Evolutionary conservation across 1,140 invertebrate genomes (phyloP), one percentile per base, ranked within the genome.

Genomic region (Bombus haemorrhoidalis): DNA sequence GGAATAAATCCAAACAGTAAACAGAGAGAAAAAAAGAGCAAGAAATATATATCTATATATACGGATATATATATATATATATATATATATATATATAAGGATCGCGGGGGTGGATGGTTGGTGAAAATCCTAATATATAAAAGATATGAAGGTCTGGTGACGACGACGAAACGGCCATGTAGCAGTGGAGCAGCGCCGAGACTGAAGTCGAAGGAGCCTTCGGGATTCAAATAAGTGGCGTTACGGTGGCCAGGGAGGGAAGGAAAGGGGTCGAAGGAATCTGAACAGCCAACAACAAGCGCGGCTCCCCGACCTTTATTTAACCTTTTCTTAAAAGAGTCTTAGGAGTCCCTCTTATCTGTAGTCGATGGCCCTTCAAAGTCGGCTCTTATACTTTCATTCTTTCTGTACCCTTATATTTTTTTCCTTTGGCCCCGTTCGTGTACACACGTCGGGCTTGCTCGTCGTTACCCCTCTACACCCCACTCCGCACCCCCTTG

Each of bases 1-100:
- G 86, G 90, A 92, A 93, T 93, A 94, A 94, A 95, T 94, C 94
- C 94, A 94, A 94, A 95, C 91, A 93, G 94, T 94, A 95, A 94
- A 95, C 93, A 92, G 88, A 89, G 87, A 78, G 77, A 69, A 80
- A 80, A 87, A 80, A 87, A 80, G 71, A 81, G 76, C 34, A 43
- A 73, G 37, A 37, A 37, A 68, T 68, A 68, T 37, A 34, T 62
- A 64, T 32, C n/a, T 64, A 32, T 15, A 64, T 32, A 68, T 22
- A 68, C 3, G 9, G 3, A 64, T 32, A 64, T 62, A 10, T 32
- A 66, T 32, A 66, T 64, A 34, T 68, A 68, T 22, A 34, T 34
- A 62, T 32, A 64, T 62, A 10, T 32, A 66, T 32, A 66, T 64
- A 34, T 68, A 68, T 22, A 34, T 34, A 62, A 41, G 74, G 62